Conservation (phyloP, 1,140 invertebrate species). For the Hetaerina americana region DNA sequence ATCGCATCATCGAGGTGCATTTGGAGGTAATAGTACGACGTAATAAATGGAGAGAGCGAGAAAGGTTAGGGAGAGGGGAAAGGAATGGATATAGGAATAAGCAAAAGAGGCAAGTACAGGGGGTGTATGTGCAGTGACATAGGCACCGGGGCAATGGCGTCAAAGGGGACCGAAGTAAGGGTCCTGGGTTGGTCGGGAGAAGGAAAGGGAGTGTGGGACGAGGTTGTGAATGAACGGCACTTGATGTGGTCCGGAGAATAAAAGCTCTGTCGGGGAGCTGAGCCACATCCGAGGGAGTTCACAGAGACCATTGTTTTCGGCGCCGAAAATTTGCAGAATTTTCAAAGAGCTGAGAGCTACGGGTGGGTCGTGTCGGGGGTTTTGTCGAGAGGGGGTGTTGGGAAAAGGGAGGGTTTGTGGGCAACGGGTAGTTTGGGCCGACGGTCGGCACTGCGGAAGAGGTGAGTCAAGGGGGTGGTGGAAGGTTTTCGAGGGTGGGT, state of each 20-base stretch:
- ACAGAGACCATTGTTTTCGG: neutral
- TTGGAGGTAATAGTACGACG: neutral
- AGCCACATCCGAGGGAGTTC: neutral
- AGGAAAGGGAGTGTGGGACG: neutral
- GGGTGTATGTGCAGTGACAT: neutral
- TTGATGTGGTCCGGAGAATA: neutral
- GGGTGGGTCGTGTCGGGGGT: too few species aligned
- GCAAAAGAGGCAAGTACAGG: neutral
- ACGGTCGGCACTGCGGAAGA: too few species aligned
- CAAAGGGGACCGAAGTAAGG: too few species aligned
- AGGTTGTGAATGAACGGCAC: neutral
- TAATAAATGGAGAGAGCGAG: neutral
- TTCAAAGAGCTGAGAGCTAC: neutral
- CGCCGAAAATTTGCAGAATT: neutral
- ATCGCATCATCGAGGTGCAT: neutral
- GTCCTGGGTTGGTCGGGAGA: neutral
- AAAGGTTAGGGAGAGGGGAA: neutral
- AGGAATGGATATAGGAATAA: neutral
- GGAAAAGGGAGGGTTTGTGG: too few species aligned
- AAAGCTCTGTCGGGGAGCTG: neutral
- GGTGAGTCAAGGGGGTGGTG: too few species aligned
- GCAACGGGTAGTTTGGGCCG: too few species aligned
- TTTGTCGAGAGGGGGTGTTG: too few species aligned
- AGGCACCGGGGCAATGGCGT: too few species aligned
- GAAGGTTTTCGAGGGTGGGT: too few species aligned